Base-by-base conservation (phyloP, 1,140 invertebrate genomes). In the Anagrus nilaparvatae region DNA sequence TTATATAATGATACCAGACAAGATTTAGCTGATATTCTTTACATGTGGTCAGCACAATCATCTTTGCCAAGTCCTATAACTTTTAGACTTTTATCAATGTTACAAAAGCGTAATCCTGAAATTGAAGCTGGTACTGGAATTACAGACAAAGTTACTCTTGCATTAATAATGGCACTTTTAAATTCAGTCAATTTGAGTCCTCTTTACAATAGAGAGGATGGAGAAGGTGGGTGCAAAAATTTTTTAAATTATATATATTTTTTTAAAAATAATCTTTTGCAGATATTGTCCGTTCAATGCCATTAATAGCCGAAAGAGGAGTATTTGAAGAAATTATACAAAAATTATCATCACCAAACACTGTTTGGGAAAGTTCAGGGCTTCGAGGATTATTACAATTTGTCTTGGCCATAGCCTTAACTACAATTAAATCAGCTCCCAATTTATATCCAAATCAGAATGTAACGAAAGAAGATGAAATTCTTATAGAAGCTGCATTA, bases 181-280 rank as follows among this genome's bases (percentile, higher is more conserved):
- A 89, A 90, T 61, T 77, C 83, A 0, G 71, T 93, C 24, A 90
- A 96, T 70, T 67, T 90, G 2, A 88, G 83, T 46, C 73, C 91
- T 20, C 63, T 90, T 16, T 75, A 85, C 48, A 67, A 49, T 46
- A 71, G 74, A 33, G 73, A 77, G 49, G 72, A 75, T 49, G 73
- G 77, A 46, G 69, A 74, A 60, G 67, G 70, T 70, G 57, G 46
- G 6, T 40, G 21, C 10, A 39, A 27, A 43, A 34, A 9, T 2
- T 27, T 44, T 21, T 42, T 25, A 6, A 33, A 23, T n/a, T n/a
- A n/a, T n/a, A n/a, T n/a, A n/a, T n/a, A n/a, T n/a, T 16, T 32
- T 33, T 38, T 10, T 33, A n/a, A 25, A n/a, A 29, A 37, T n/a
- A n/a, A n/a, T n/a, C n/a, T 39, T 1, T 55, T 50, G 30, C 37